Conservation (phyloP, 2,888 invertebrate species). For the Apeira syringaria region DNA sequence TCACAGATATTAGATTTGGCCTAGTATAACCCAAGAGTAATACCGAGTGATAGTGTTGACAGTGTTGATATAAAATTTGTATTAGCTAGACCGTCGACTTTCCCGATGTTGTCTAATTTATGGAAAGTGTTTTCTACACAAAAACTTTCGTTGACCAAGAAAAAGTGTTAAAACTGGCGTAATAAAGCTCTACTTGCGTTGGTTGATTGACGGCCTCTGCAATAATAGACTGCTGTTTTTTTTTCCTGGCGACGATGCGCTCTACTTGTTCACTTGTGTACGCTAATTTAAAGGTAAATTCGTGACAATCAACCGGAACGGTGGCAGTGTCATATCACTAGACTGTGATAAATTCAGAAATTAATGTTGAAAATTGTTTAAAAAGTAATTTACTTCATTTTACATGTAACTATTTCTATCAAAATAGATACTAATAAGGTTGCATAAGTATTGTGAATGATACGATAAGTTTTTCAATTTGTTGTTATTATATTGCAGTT, state of each 20-base stretch:
- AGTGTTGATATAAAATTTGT: too few relatives aligned
- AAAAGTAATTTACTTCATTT: not conserved
- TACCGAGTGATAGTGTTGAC: too few relatives aligned
- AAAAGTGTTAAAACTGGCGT: conserved; percentile 45
- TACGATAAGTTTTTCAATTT: not conserved
- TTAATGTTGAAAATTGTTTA: conserved; percentile 5
- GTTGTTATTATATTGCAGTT: not conserved
- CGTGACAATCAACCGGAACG: conserved; percentile 47
- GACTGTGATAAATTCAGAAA: conserved; percentile 12
- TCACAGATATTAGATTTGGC: too few relatives aligned
- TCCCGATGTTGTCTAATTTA: conserved; percentile 42
- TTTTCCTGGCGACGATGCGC: conserved; percentile 45
- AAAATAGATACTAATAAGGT: too few relatives aligned
- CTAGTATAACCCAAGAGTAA: too few relatives aligned
- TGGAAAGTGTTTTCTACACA: conserved; percentile 55
- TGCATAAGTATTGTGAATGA: too few relatives aligned
- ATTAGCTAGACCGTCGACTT: conserved; percentile 30
- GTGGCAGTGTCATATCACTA: conserved; percentile 32
- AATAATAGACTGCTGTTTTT: conserved; percentile 41
- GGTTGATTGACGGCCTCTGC: conserved; percentile 48
- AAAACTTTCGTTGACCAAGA: conserved; percentile 47
- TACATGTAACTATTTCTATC: too few relatives aligned
- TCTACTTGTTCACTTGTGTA: conserved; percentile 52
- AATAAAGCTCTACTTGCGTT: conserved; percentile 41
- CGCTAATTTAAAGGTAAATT: conserved; percentile 52